Evolutionary conservation across 2,888 invertebrate genomes (phyloP).

Genomic region (Dyspetes luteomarginatus): DNA sequence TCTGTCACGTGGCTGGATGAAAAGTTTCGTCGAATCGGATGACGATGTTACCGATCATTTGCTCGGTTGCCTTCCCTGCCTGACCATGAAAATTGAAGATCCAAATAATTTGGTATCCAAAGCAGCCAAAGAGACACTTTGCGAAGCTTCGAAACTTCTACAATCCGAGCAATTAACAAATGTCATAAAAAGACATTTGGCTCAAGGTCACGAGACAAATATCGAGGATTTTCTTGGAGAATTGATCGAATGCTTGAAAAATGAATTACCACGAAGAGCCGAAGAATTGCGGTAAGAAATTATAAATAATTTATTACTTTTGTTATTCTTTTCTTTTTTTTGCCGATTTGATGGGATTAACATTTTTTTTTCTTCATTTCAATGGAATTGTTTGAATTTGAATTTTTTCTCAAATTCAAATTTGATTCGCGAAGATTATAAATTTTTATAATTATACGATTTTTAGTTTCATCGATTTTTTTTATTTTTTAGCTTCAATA

Average conservation of each 20-base stretch:
- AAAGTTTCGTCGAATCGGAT: conserved; percentile 66
- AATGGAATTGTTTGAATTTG: too few species aligned
- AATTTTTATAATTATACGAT: too few species aligned
- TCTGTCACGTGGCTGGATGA: conserved; percentile 74
- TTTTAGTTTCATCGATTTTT: too few species aligned
- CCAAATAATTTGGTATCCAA: conserved; percentile 71
- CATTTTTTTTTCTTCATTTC: too few species aligned
- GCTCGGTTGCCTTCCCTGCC: conserved; percentile 77
- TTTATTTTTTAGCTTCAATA: too few species aligned
- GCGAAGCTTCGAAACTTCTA: conserved; percentile 72
- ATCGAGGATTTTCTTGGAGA: conserved; percentile 73
- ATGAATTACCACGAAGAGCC: conserved; percentile 76
- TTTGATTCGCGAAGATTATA: too few species aligned
- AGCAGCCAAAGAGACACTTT: conserved; percentile 75
- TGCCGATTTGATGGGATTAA: too few species aligned
- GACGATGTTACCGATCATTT: conserved; percentile 78
- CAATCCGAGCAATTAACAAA: conserved; percentile 72
- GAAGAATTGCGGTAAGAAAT: conserved; percentile 77
- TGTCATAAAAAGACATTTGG: conserved; percentile 71
- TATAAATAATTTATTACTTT: too few species aligned
- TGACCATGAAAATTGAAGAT: conserved; percentile 78
- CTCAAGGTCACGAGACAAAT: conserved; percentile 67
- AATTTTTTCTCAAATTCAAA: too few species aligned
- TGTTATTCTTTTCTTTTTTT: too few species aligned
- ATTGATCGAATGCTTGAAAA: conserved; percentile 74